Evolutionary conservation across 2,797 vertebrate species (phyloP), one percentile per base, ranked within the genome.

Genomic region (Eutrigla gurnardus): DNA sequence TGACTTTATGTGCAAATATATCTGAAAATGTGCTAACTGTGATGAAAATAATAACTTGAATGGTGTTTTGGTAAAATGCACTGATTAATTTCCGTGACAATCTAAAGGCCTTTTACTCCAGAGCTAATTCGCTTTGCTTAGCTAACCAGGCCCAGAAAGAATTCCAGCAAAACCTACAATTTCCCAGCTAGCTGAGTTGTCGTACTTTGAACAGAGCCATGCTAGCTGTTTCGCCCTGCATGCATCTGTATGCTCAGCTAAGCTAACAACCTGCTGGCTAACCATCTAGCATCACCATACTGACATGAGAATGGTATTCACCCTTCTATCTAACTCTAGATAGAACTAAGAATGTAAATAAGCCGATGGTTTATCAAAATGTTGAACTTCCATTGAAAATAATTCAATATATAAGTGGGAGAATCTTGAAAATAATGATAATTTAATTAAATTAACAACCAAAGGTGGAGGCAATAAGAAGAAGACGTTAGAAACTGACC

Each of bases 231-330:
- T 58, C 36, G 37, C 54, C 57, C 53, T 33, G 54, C 55, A 65
- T 65, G 43, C 43, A 55, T 68, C 49, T 46, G 73, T 55, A 65
- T 62, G 54, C 15, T 43, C 35, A 69, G 40, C 66, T 75, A 73
- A 78, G 71, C 65, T 55, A 46, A 75, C 35, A 39, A 5, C 25
- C 46, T 14, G 67, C 59, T 72, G 49, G 73, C 64, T 61, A 39
- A 25, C 25, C 25, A 25, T 25, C 25, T 54, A 75, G 42, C 4
- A 47, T 52, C 54, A 33, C 32, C 14, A 40, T 43, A 52, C 37
- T 6, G 33, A 72, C 18, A 37, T 3, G 32, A 47, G 14, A 43
- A 36, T 52, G 49, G 45, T 36, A 14, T 52, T 6, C 37, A 13
- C 43, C 5, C 9, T 50, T 25, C 15, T 37, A 47, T 35, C n/a